These are phyloP conservation scores for Liolophura sinensis DNA, from an alignment of 1,140 invertebrate species.

Conservation along the genomic window DNA sequence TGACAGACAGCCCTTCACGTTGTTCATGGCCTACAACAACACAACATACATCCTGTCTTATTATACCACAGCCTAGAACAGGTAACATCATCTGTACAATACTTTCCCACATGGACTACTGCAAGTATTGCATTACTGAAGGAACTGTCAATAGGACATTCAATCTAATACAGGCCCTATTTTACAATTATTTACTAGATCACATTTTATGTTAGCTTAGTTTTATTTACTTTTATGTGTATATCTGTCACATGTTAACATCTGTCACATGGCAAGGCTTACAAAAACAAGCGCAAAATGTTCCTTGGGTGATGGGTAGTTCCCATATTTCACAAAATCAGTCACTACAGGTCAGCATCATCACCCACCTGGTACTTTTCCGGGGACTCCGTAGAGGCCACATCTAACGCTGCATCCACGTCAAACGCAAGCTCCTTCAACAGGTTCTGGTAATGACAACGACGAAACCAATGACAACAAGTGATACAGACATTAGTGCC, in stretches of 20 bases:
- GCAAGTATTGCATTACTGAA: too few species aligned
- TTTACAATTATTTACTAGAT: too few species aligned
- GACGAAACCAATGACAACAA: neutral
- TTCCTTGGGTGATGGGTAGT: neutral
- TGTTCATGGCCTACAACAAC: neutral
- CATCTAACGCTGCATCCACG: constrained; percentile 43
- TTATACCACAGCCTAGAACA: too few species aligned
- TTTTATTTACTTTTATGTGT: too few species aligned
- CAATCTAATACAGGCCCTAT: too few species aligned
- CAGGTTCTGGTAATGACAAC: constrained; percentile 29
- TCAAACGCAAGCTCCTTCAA: constrained; percentile 45
- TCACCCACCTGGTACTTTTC: constrained; percentile 37
- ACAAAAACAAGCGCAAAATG: too few species aligned
- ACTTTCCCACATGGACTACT: too few species aligned
- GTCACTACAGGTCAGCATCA: neutral
- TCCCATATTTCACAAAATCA: constrained; percentile 3
- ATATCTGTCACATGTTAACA: too few species aligned
- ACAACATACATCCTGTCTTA: neutral
- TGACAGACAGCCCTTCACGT: neutral
- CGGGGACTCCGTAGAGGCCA: constrained; percentile 36
- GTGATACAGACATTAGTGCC: neutral
- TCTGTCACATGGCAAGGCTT: too few species aligned
- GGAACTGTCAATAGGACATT: too few species aligned
- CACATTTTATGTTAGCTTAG: too few species aligned
- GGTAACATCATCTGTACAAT: too few species aligned